Evolutionary conservation across 2,113 vertebrate species (phyloP).

Genomic region (Thalassoma bifasciatum): DNA sequence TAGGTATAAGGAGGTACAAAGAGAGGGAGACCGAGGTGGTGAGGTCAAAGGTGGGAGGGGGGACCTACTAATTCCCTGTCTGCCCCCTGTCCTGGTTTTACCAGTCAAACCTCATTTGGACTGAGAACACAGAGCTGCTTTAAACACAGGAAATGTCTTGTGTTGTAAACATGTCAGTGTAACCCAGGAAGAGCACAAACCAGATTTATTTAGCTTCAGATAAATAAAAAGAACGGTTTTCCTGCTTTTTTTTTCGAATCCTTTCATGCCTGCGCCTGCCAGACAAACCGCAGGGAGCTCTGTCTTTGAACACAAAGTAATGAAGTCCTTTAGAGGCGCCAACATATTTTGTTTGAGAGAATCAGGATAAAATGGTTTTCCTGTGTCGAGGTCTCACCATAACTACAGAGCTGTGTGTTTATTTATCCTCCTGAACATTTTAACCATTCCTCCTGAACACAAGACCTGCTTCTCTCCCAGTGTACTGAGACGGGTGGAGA

Average conservation of each 20-base stretch:
- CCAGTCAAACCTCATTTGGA: slow-evolving; percentile 13
- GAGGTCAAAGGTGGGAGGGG: neutral
- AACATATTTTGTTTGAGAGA: slow-evolving; percentile 7
- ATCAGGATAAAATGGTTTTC: slow-evolving; percentile 2
- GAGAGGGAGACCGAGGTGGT: neutral
- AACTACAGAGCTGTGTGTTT: neutral
- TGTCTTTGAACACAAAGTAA: slow-evolving; percentile 15
- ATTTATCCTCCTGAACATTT: neutral
- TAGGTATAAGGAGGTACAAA: neutral
- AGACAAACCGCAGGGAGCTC: slow-evolving; percentile 27
- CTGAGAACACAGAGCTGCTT: slow-evolving; percentile 17
- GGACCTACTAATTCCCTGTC: neutral
- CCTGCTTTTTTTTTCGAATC: neutral
- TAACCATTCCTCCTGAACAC: neutral
- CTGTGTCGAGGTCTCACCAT: slow-evolving; percentile 6
- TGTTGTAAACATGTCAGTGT: slow-evolving; percentile 31
- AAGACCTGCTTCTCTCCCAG: neutral
- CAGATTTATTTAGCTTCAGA: slow-evolving; percentile 15
- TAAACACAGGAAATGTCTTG: neutral
- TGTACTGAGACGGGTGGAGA: neutral
- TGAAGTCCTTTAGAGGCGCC: neutral
- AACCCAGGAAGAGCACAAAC: slow-evolving; percentile 5
- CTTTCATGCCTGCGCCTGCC: neutral
- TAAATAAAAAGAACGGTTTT: slow-evolving; percentile 16
- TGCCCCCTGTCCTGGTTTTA: slow-evolving; percentile 1